Conservation (phyloP, 2,113 vertebrate genomes). For the Lepisosteus osseus region DNA sequence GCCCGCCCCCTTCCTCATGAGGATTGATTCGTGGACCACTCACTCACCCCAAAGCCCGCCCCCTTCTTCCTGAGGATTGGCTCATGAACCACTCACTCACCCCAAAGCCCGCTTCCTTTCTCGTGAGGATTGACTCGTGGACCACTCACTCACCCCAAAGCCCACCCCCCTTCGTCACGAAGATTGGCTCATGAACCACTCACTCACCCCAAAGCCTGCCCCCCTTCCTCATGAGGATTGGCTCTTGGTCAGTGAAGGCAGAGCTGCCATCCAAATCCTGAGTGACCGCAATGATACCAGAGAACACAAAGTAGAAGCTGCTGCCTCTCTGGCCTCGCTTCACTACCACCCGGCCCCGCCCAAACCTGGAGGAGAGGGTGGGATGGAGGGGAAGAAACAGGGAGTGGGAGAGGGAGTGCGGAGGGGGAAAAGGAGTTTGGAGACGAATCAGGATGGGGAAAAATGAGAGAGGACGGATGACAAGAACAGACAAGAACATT, state of each 20-base stretch:
- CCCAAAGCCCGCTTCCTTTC: not conserved
- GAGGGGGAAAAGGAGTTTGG: too few relatives aligned
- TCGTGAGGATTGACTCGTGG: conserved; percentile 5
- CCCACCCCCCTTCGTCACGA: not conserved
- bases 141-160: conserved; percentile 20
- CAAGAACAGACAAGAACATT: too few relatives aligned
- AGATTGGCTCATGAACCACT: too few relatives aligned
- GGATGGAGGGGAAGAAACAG: not conserved
- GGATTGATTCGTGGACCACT: not conserved
- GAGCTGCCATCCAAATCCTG: conserved; percentile 18
- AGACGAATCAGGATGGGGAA: too few relatives aligned
- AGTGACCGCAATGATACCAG: conserved; percentile 13
- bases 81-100: too few relatives aligned
- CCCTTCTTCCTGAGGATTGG: not conserved
- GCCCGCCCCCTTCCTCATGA: not conserved
- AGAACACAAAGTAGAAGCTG: conserved; percentile 24
- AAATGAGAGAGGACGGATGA: too few relatives aligned
- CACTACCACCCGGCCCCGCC: conserved; percentile 13
- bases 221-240: conserved; percentile 11
- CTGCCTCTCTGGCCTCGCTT: conserved; percentile 7
- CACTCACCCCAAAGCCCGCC: conserved; percentile 23
- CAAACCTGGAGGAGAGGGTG: conserved; percentile 1
- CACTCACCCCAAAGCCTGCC: too few relatives aligned
- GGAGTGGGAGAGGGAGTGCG: not conserved
- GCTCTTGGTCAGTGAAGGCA: conserved; percentile 15